Evolutionary conservation across 1,140 invertebrate genomes (phyloP), one percentile per base, ranked within the genome.

Genomic region (Cheumatopsyche charites): DNA sequence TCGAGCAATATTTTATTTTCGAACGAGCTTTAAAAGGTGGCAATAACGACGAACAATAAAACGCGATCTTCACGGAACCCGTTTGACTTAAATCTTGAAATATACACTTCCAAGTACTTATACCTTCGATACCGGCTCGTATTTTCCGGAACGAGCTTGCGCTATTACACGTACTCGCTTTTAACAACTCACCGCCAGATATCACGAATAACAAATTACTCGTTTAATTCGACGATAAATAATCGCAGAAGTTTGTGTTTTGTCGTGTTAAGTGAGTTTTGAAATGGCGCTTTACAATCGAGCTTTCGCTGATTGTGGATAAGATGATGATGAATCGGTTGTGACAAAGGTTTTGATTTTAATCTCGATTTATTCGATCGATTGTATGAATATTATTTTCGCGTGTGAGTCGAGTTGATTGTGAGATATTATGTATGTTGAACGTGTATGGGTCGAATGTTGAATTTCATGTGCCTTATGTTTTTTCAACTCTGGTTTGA

Each of bases 111-210:
- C 55, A 9, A 4, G 55, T 58, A 58, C 55, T 58, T 58, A 58
- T 12, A 19, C 23, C n/a, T n/a, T n/a, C n/a, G n/a, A n/a, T n/a
- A n/a, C n/a, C n/a, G n/a, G n/a, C n/a, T n/a, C n/a, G n/a, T n/a
- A n/a, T n/a, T n/a, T n/a, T n/a, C 3, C 29, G 29, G 9, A 36
- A 36, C 29, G 29, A 36, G 29, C 29, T 3, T 4, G 29, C 9
- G 9, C 9, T 36, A 36, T 36, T 36, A 36, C 29, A 36, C 29
- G 29, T 36, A 58, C 55, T 58, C 21, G 55, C 23, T 58, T 36
- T 36, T 58, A 58, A 58, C 55, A 58, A 58, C 55, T 58, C 55
- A 26, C 55, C 55, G 55, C 55, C 55, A 36, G 55, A 58, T 58
- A 58, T 58, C 55, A 25, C 55, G 55, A 25, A 58, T 58, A 58